A percentile compares a stretch with the other conserved stretches of the same genome.
Evolutionary conservation across 2,888 invertebrate genomes (phyloP).

Genomic region (Noctua janthina): DNA sequence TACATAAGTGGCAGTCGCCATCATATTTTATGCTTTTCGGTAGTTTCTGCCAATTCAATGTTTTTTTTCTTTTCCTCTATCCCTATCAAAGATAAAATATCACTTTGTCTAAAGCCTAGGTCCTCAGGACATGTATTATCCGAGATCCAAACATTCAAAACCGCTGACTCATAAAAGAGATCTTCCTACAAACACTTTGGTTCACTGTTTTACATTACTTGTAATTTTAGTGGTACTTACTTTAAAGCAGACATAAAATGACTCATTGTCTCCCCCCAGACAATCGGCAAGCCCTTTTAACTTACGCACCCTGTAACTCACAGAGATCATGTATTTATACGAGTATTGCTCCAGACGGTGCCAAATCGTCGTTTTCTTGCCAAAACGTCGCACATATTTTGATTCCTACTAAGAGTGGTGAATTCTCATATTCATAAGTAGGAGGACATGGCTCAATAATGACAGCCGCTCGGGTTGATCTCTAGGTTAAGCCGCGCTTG

Average conservation of each 20-base stretch:
- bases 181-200: not conserved
- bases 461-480: not conserved
- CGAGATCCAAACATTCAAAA: not conserved
- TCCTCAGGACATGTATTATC: not conserved
- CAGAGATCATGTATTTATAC: conserved; percentile 38
- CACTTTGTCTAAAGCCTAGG: not conserved
- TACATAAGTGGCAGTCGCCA: not conserved
- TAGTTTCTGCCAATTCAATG: not conserved
- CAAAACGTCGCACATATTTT: conserved; percentile 44
- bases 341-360: conserved; percentile 49
- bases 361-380: conserved; percentile 57
- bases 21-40: not conserved
- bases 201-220: not conserved
- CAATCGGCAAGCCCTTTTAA: not conserved
- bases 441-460: not conserved
- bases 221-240: not conserved
- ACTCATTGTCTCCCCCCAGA: conserved; percentile 17
- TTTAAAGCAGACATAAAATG: conserved; percentile 1
- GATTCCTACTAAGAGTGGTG: conserved; percentile 11
- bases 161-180: not conserved
- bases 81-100: not conserved
- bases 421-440: conserved; percentile 33
- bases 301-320: conserved; percentile 39
- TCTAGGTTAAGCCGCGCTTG: not conserved
- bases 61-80: not conserved